Base-by-base conservation (phyloP, 2,113 vertebrate species). In the Otolemur garnettii region DNA sequence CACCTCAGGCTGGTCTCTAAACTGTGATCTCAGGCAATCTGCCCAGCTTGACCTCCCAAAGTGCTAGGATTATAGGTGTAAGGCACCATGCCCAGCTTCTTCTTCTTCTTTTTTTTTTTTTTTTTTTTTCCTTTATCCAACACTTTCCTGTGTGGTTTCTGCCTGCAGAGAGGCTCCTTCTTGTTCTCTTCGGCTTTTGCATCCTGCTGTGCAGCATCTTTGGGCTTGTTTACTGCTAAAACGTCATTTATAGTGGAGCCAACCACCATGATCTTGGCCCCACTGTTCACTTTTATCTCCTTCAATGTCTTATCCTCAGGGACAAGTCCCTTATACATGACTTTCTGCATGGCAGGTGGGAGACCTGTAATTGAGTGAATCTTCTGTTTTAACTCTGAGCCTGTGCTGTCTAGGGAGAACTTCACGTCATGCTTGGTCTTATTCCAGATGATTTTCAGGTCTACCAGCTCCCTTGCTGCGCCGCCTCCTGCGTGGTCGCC, bases 201-300 rank as follows among this genome's bases (percentile, higher is more conserved):
- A 94, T 99, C 99, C 97, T 99, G 99, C 87, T 99, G 99, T 38
- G 99, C 97, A 42, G 99, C 99, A 88, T 99, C 99, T 98, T 99
- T 99, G 71, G 99, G 99, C 0, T 99, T 99, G 91, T 99, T 99
- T 68, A 99, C 99, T 5, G 99, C 99, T 98, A 99, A 97, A 82
- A 99, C 99, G 15, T 99, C 99, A 57, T 99, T 99, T 98, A 99
- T 99, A 0, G 99, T 99, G 0, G 99, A 99, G 45, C 99, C 99
- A 81, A 99, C 99, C 26, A 99, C 99, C 99, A 99, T 99, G 94
- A 99, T 99, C 98, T 99, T 99, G 6, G 99, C 99, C 92, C 99
- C 99, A 1, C 99, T 99, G 53, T 99, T 99, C 17, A 99, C 98
- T 98, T 99, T 99, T 95, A 99, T 99, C 98, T 99, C 99, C 81